Percentiles rank a stretch among this genome's conserved stretches.
These are phyloP conservation scores for Stylophora pistillata DNA, from an alignment of 64 coral and sea anemone species.

Conservation along the genomic window DNA sequence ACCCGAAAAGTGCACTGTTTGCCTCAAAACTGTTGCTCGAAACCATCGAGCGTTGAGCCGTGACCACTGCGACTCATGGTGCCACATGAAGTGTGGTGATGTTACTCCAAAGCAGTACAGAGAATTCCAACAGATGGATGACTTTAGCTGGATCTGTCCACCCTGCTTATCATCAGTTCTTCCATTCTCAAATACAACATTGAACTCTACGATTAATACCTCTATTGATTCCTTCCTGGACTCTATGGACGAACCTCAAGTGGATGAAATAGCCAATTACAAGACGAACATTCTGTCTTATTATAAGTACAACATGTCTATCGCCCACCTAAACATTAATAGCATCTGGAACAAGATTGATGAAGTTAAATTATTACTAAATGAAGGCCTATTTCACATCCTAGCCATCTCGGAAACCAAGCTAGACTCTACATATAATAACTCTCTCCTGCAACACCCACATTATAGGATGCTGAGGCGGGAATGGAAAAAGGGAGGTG, in stretches of 20 bases:
- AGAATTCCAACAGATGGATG: not conserved
- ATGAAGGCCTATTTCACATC: conserved; percentile 24
- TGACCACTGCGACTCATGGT: too few relatives aligned
- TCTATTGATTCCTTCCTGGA: conserved; percentile 13
- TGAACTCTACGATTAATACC: not conserved
- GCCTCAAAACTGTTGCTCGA: too few relatives aligned
- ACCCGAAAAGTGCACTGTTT: too few relatives aligned
- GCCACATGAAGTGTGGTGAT: not conserved
- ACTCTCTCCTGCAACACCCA: conserved; percentile 24
- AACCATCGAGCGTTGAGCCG: too few relatives aligned
- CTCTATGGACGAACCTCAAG: conserved; percentile 1
- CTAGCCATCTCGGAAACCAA: conserved; percentile 57
- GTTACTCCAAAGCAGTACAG: not conserved
- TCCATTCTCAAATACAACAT: not conserved
- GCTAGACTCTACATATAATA: conserved; percentile 32
- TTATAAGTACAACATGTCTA: conserved; percentile 37
- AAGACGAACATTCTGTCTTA: not conserved
- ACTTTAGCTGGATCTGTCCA: too few relatives aligned
- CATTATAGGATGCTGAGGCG: not conserved
- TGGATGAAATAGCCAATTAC: not conserved
- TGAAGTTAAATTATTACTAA: conserved; percentile 44
- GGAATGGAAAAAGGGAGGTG: conserved; percentile 60
- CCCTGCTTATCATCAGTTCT: not conserved
- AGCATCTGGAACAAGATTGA: conserved; percentile 51
- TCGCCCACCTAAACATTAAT: conserved; percentile 63